Conservation (phyloP, 2,888 invertebrate species). For the Orthosia gracilis region DNA sequence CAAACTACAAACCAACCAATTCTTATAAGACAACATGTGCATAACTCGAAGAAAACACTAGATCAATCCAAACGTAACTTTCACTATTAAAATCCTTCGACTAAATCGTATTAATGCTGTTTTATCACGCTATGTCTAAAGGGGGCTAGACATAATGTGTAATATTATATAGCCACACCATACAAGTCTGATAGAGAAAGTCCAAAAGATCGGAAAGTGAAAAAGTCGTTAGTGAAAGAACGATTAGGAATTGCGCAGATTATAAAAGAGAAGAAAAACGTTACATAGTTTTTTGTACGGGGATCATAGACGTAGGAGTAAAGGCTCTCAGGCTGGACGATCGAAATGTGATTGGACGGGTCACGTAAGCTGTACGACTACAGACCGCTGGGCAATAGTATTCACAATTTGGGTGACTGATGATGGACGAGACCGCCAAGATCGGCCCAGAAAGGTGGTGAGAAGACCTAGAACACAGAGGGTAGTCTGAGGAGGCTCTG, state of each 20-base stretch:
- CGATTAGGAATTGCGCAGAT: slow-evolving; percentile 11
- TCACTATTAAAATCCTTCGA: slow-evolving; percentile 60
- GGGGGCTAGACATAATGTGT: slow-evolving; percentile 38
- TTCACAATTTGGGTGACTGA: too few relatives aligned
- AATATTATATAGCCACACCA: slow-evolving; percentile 48
- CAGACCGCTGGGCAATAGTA: too few relatives aligned
- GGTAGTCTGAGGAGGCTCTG: too few relatives aligned
- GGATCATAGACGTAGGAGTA: neutral
- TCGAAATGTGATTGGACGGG: too few relatives aligned
- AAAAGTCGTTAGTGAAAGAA: neutral
- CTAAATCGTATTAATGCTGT: slow-evolving; percentile 53
- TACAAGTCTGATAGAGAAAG: slow-evolving; percentile 50
- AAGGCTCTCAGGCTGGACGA: too few relatives aligned
- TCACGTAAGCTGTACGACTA: too few relatives aligned
- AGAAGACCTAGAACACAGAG: too few relatives aligned
- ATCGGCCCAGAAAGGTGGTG: too few relatives aligned
- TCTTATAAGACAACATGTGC: neutral
- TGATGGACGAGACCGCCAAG: too few relatives aligned
- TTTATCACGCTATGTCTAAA: slow-evolving; percentile 64
- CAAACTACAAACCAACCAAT: neutral
- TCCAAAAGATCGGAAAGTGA: slow-evolving; percentile 23
- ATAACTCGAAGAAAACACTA: slow-evolving; percentile 30
- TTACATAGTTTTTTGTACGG: slow-evolving; percentile 1
- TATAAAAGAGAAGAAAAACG: slow-evolving; percentile 8
- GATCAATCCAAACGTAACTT: slow-evolving; percentile 45